A percentile compares a stretch with the other conserved stretches of the same genome.
phyloP scores from a whole-genome alignment of 2,797 vertebrate genomes.

The Epinephelus awoara region DNA sequence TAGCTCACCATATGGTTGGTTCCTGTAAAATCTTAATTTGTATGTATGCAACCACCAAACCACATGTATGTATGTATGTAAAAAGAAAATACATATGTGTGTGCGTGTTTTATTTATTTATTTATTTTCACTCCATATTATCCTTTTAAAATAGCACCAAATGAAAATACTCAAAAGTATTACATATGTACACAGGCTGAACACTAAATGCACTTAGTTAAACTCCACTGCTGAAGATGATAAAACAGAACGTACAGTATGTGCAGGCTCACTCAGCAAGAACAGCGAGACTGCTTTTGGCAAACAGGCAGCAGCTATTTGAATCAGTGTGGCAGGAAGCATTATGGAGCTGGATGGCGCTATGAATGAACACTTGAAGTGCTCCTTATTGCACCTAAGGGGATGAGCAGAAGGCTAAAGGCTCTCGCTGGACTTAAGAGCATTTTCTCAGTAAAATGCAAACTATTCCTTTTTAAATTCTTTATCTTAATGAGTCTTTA shows the following conservation, averaged over 20 bases:
- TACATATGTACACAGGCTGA: neutral
- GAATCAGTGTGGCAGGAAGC: slow-evolving; percentile 10
- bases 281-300: neutral
- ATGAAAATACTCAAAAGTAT: neutral
- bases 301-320: slow-evolving; percentile 20
- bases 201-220: neutral
- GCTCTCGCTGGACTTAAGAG: neutral
- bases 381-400: slow-evolving; percentile 2
- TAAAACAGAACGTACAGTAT: neutral
- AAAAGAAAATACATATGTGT: neutral
- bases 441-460: slow-evolving; percentile 1
- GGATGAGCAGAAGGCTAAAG: slow-evolving; percentile 8
- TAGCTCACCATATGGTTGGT: neutral
- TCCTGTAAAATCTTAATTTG: neutral
- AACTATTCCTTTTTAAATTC: neutral
- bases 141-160: no score
- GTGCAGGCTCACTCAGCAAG: neutral
- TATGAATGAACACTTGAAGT: slow-evolving; percentile 22
- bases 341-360: neutral
- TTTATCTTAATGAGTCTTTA: neutral
- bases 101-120: no score
- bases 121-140: neutral
- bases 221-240: neutral
- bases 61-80: neutral
- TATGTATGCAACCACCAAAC: neutral